Base-by-base conservation (phyloP, 2,888 invertebrate genomes). In the Catocala sponsa region DNA sequence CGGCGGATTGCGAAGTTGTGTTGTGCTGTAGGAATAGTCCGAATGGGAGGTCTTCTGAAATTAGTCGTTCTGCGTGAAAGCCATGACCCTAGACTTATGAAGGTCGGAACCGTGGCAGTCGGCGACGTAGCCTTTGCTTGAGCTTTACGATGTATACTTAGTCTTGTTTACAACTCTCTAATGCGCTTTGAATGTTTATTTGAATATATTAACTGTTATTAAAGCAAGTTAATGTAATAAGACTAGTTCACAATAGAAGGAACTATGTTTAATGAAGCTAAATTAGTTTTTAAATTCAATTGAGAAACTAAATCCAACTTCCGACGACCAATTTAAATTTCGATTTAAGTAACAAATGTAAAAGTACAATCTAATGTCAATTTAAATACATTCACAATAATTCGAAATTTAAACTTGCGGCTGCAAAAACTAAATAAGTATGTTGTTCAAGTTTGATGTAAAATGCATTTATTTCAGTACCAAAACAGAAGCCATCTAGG, bases 91-190 rank as follows among this genome's bases (percentile, higher is more conserved):
- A 70, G 63, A 54, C 67, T 67, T 58, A 63, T 75, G 84, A 92
- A 91, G 91, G 90, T 86, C 90, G 83, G 66, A 76, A 55, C 80
- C 85, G 89, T 87, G 89, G 87, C 89, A 89, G 85, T 75, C 87
- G 69, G 89, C 82, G 89, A 89, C 74, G 77, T 80, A 74, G 82
- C 85, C 81, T 72, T 74, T 72, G 61, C 71, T 68, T 62, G 59
- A 71, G 60, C 64, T 72, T 65, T 71, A 67, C 49, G 54, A 65
- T 55, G 59, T 42, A 58, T 55, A 70, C 62, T 56, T 41, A 74
- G 62, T 46, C 38, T 44, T 70, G 65, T 58, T 62, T 68, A 70
- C 52, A 61, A 59, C 47, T 49, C 54, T 58, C 48, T 52, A 44
- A 64, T 64, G 63, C 59, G 61, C 58, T 56, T 74, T 54, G 38